A percentile compares a stretch with the other conserved stretches of the same genome.
Evolutionary conservation across 2,888 invertebrate species (phyloP).

Genomic region (Trachelus iudaicus): DNA sequence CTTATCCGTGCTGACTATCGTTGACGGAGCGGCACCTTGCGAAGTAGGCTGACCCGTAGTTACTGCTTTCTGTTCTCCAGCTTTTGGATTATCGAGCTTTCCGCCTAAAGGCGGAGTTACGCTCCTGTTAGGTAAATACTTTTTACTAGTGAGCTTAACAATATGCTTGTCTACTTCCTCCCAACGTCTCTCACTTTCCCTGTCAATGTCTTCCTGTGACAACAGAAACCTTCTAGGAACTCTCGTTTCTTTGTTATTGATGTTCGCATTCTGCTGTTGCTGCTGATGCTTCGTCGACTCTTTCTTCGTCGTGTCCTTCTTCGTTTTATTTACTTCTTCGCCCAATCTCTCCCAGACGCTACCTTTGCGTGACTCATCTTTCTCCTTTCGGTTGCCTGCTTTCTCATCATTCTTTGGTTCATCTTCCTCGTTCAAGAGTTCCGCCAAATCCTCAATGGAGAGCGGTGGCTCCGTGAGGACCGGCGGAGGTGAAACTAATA

Average conservation of each 20-base stretch:
- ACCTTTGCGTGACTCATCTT: neutral
- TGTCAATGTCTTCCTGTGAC: constrained; percentile 33
- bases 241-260: constrained; percentile 8
- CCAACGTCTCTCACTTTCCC: constrained; percentile 41
- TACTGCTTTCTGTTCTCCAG: constrained; percentile 4
- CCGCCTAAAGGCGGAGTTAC: constrained; percentile 4
- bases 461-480: constrained; percentile 54
- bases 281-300: constrained; percentile 6
- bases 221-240: constrained; percentile 10
- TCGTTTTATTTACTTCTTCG: constrained; percentile 6
- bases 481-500: constrained; percentile 49
- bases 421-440: constrained; percentile 62
- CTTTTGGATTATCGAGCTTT: constrained; percentile 11
- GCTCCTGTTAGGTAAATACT: constrained; percentile 12
- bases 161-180: constrained; percentile 54
- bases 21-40: neutral
- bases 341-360: constrained; percentile 8
- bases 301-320: constrained; percentile 6
- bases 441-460: constrained; percentile 57
- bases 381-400: constrained; percentile 19
- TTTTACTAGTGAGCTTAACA: constrained; percentile 38
- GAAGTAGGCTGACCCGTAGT: constrained; percentile 5
- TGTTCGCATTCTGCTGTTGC: constrained; percentile 12
- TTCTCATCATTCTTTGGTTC: constrained; percentile 38
- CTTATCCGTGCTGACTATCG: constrained; percentile 21